Conservation (phyloP, 1,140 invertebrate species). For the Drosophila equinoxialis region DNA sequence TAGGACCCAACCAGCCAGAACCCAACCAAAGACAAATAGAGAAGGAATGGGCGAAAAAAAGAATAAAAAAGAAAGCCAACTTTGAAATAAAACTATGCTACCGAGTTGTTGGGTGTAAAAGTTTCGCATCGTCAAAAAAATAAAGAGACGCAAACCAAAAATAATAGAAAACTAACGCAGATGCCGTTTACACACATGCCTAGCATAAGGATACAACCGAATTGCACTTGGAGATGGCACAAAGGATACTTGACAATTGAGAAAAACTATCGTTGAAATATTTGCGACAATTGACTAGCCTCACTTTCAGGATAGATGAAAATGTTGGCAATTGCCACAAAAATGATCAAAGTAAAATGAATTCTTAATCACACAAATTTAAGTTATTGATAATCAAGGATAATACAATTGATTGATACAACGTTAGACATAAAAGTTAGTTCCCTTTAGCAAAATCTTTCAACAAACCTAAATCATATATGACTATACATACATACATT, state of each 20-base stretch:
- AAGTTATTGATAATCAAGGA: no score
- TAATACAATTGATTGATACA: no score
- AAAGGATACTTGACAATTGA: not conserved
- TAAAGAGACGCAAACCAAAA: slow-evolving; percentile 31
- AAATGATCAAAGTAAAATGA: no score
- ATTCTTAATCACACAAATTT: no score
- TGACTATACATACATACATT: no score
- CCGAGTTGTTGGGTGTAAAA: slow-evolving; percentile 41
- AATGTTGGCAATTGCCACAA: no score
- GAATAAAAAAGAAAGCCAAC: slow-evolving; percentile 35
- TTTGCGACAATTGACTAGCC: not conserved
- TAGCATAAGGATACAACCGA: slow-evolving; percentile 10
- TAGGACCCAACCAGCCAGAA: slow-evolving; percentile 18
- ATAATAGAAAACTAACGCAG: slow-evolving; percentile 48
- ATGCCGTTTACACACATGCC: slow-evolving; percentile 36
- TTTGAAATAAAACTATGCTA: slow-evolving; percentile 64
- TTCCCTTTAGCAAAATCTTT: not conserved
- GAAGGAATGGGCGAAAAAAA: slow-evolving; percentile 33
- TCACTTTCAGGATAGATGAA: no score
- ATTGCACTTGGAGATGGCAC: slow-evolving; percentile 6
- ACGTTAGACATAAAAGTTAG: no score
- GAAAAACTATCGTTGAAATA: not conserved
- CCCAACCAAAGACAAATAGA: slow-evolving; percentile 73
- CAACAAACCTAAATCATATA: not conserved
- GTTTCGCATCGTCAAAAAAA: slow-evolving; percentile 42